Evolutionary conservation across 2,888 invertebrate species (phyloP).

Genomic region (Drosophila austrosaltans): DNA sequence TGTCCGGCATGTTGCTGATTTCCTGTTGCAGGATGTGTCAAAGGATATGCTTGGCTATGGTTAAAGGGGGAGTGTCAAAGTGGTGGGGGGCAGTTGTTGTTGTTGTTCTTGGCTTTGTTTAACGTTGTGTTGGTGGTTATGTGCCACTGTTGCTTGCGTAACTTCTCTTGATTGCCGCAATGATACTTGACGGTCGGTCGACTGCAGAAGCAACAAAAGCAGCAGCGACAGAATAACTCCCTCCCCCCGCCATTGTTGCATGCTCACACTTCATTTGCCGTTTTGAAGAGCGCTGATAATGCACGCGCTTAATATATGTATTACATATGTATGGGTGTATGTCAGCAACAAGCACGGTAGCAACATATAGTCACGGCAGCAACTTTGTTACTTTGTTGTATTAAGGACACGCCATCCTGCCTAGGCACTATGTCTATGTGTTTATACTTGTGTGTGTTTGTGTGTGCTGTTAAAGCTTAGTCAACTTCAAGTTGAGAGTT

Average conservation of each 20-base stretch:
- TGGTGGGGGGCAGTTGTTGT: slow-evolving; percentile 3
- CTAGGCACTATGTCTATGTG: background rate
- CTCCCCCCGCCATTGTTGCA: background rate
- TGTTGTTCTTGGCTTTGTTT: slow-evolving; percentile 36
- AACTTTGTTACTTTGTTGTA: slow-evolving; percentile 48
- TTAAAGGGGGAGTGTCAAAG: slow-evolving; percentile 7
- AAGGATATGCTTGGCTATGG: slow-evolving; percentile 56
- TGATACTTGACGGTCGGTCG: slow-evolving; percentile 55
- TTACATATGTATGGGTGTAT: too few relatives aligned
- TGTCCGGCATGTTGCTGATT: slow-evolving; percentile 49
- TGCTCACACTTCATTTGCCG: slow-evolving; percentile 61
- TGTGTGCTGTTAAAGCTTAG: slow-evolving; percentile 61
- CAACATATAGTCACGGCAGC: slow-evolving; percentile 21
- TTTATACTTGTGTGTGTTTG: background rate
- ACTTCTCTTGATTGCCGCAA: slow-evolving; percentile 50
- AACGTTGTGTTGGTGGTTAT: slow-evolving; percentile 36
- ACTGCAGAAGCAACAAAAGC: background rate
- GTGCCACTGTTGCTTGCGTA: slow-evolving; percentile 31
- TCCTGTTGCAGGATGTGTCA: slow-evolving; percentile 72
- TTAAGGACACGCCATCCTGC: slow-evolving; percentile 58
- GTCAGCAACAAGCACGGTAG: slow-evolving; percentile 15
- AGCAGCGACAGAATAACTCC: background rate
- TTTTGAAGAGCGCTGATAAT: slow-evolving; percentile 65
- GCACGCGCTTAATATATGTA: slow-evolving; percentile 35
- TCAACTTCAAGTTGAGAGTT: slow-evolving; percentile 68